phyloP scores from a whole-genome alignment of 2,113 vertebrate species.

The Mormoops blainvillei region DNA sequence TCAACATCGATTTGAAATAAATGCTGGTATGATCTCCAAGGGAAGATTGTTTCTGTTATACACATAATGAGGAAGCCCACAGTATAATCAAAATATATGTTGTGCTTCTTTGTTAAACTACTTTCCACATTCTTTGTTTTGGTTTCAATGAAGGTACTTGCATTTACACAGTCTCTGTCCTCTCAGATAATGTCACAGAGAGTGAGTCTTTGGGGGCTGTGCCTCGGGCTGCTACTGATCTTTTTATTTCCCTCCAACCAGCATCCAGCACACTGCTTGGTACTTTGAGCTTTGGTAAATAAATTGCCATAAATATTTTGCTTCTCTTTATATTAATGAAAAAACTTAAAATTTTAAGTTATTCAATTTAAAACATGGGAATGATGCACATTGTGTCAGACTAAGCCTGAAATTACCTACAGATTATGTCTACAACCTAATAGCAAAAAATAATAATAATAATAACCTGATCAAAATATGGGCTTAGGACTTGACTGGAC shows the following conservation, averaged over 20 bases:
- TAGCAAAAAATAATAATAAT: neutral
- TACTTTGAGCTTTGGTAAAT: neutral
- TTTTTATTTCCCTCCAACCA: neutral
- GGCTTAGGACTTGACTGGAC: neutral
- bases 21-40: conserved; percentile 78
- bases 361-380: neutral
- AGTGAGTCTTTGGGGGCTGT: neutral
- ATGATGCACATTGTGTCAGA: neutral
- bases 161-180: conserved; percentile 29
- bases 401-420: neutral
- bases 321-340: neutral
- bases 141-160: conserved; percentile 16
- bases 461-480: neutral
- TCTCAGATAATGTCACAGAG: conserved; percentile 22
- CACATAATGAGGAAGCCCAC: conserved; percentile 75
- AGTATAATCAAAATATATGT: conserved; percentile 76
- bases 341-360: neutral
- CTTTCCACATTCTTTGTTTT: conserved; percentile 8
- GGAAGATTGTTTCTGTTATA: conserved; percentile 77
- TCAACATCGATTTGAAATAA: conserved; percentile 85
- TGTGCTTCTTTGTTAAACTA: conserved; percentile 51
- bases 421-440: neutral
- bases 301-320: neutral
- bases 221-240: accelerated
- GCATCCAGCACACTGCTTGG: neutral